Evolutionary conservation across 2,113 vertebrate species (phyloP), one percentile per base, ranked within the genome.

Genomic region (Tyrannus savana): DNA sequence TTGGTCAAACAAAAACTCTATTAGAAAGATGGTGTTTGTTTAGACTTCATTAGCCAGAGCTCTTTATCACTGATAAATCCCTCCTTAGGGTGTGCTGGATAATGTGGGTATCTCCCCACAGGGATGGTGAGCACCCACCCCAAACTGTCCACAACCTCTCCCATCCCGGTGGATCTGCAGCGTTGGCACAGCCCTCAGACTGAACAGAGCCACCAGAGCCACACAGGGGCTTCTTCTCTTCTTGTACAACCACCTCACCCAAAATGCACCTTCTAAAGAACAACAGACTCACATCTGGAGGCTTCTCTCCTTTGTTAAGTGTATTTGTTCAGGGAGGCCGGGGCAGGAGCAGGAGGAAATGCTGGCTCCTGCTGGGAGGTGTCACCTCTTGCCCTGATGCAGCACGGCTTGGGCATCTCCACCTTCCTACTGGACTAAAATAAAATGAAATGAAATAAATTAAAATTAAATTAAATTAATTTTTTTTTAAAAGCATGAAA

Each of bases 81-180:
- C 30, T 67, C 66, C 63, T 80, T 1, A 8, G 67, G 41, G 24
- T 24, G 3, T 0, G 14, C 42, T 4, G 4, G 47, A 2, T 52
- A 1, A 13, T 39, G 7, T 0, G 22, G 22, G 1, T 5, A 4
- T 7, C 46, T 46, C 7, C 0, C 22, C 25, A 0, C 3, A 19
- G 21, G 55, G 31, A 2, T 0, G 30, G 19, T 23, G 30, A 72
- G 9, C 39, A 30, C 64, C 30, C 69, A 25, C 10, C 62, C 84
- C 77, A 33, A 27, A 5, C 4, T 6, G 19, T 4, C 23, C 1
- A 0, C 33, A 14, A 2, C 1, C 1, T 1, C 37, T 21, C 1
- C 49, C 4, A 7, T 4, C 17, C 0, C 0, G 56, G 47, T 1
- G 84, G 27, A 13, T 25, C 53, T 53, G 67, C 74, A 56, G 47